These are phyloP conservation scores for Indicator maculatus DNA, from an alignment of 2,113 vertebrate genomes.

Conservation along the genomic window DNA sequence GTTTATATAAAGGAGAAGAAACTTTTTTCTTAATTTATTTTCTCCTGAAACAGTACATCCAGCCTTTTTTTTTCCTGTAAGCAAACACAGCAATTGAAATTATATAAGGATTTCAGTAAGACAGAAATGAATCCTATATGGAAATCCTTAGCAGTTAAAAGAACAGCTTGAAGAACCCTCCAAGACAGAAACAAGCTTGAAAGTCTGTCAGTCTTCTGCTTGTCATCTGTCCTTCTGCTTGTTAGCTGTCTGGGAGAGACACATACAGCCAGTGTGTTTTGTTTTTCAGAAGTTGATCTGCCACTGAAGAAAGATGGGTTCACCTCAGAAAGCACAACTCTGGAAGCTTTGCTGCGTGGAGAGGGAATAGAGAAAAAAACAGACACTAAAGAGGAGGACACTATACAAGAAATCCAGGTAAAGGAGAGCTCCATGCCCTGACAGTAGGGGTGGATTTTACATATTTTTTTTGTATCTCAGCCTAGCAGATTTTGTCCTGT, in stretches of 20 bases:
- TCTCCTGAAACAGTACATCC: not conserved
- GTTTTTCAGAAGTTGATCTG: conserved; percentile 81
- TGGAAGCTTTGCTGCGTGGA: conserved; percentile 92
- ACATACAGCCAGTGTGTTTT: conserved; percentile 9
- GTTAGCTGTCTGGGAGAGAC: not conserved
- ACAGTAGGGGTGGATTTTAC: not conserved
- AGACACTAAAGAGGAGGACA: conserved; percentile 90
- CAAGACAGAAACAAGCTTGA: not conserved
- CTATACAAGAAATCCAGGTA: conserved; percentile 94
- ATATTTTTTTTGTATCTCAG: not conserved
- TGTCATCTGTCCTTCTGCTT: not conserved
- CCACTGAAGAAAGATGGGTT: conserved; percentile 85
- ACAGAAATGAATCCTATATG: not conserved
- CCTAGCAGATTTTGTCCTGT: not conserved
- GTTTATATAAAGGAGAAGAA: not conserved
- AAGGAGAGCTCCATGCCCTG: not conserved
- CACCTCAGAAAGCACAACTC: conserved; percentile 89
- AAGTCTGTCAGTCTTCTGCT: not conserved
- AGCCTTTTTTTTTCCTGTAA: not conserved
- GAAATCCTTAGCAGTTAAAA: not conserved
- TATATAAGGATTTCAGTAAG: not conserved
- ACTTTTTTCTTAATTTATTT: not conserved
- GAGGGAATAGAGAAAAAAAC: conserved; percentile 90
- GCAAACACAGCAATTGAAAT: not conserved
- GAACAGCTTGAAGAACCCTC: not conserved